Percentiles rank a stretch among this genome's conserved stretches.
Conservation (phyloP, 2,888 invertebrate genomes). For the Phaonia tiefii region DNA sequence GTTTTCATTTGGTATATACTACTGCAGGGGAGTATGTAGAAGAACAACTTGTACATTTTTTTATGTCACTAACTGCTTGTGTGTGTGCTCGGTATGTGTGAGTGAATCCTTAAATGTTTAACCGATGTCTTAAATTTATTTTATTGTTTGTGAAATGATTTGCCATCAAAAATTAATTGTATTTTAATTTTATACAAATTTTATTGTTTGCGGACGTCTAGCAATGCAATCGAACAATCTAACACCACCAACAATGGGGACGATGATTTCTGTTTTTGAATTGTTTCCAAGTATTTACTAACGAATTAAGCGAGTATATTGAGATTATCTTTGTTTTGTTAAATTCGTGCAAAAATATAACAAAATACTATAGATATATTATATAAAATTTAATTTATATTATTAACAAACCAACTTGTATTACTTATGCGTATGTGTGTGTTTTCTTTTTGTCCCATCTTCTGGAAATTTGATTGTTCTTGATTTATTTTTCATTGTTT, state of each 20-base stretch:
- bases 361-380: background rate
- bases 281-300: background rate
- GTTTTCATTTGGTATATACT: no score
- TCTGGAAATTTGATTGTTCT: conserved; percentile 8
- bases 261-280: background rate
- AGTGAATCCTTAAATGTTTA: no score
- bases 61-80: no score
- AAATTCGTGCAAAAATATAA: background rate
- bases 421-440: background rate
- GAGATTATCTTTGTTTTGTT: background rate
- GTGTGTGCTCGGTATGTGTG: no score
- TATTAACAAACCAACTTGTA: background rate
- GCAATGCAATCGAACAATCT: conserved; percentile 57
- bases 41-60: no score
- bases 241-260: conserved; percentile 54
- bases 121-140: no score
- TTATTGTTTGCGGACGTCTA: conserved; percentile 31
- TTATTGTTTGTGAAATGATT: no score
- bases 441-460: background rate
- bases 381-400: background rate
- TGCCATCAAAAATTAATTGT: no score
- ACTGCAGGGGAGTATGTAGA: no score
- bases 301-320: background rate
- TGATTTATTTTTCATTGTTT: conserved; percentile 42
- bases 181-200: conserved; percentile 30